Percentiles rank a stretch among this genome's conserved stretches.
Evolutionary conservation across 1,140 invertebrate genomes (phyloP).

Genomic region (Aradophagus sp.): DNA sequence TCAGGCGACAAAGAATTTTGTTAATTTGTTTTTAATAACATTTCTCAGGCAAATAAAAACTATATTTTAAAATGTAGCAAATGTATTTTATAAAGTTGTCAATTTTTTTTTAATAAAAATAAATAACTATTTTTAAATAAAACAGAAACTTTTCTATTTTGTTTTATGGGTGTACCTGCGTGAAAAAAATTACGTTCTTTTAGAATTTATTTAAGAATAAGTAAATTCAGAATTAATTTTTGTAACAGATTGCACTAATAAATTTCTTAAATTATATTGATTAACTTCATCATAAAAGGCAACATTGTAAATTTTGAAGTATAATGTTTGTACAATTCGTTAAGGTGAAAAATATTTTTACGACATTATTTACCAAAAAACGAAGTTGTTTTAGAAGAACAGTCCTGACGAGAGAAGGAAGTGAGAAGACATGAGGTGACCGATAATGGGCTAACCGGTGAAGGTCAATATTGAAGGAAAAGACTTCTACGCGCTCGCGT

Average conservation of each 20-base stretch:
- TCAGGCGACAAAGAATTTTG: no score
- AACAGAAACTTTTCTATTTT: no score
- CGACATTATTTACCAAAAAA: conserved; percentile 24
- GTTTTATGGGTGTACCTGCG: no score
- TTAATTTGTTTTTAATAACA: no score
- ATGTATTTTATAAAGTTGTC: no score
- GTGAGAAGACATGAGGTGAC: conserved; percentile 36
- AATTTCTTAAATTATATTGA: conserved; percentile 1
- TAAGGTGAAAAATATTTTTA: conserved; percentile 11
- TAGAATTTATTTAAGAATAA: no score
- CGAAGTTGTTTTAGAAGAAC: conserved; percentile 30
- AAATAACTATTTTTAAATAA: no score
- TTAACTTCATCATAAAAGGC: conserved; percentile 5
- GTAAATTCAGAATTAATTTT: no score
- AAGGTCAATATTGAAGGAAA: conserved; percentile 58
- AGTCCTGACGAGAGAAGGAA: conserved; percentile 21
- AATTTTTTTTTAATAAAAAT: no score
- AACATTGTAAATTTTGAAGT: conserved; percentile 6
- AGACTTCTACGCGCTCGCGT: conserved; percentile 38
- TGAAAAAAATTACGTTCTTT: no score
- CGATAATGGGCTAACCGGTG: conserved; percentile 44
- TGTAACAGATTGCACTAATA: background rate
- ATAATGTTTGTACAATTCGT: conserved; percentile 25
- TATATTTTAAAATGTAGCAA: no score
- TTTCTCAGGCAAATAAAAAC: no score